phyloP scores from a whole-genome alignment of 2,113 vertebrate genomes.

The Antechinus flavipes region DNA sequence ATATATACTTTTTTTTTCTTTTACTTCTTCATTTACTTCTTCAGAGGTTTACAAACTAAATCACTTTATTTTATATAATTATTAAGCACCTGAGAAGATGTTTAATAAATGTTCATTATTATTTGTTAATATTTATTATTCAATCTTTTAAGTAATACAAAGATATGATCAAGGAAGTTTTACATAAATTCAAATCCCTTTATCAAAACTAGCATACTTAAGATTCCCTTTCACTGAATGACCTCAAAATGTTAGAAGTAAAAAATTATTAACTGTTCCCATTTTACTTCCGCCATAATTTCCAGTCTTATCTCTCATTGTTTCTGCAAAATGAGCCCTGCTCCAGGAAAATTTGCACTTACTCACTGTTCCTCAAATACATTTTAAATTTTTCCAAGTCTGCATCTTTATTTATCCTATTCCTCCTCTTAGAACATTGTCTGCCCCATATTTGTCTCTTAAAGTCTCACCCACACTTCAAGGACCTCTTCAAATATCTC shows the following conservation, averaged over 20 bases:
- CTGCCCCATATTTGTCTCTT: too few relatives aligned
- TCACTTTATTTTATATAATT: neutral
- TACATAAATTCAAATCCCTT: constrained; percentile 16
- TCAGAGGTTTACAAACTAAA: constrained; percentile 2
- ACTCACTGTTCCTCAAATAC: too few relatives aligned
- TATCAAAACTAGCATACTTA: constrained; percentile 16
- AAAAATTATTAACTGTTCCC: constrained; percentile 11
- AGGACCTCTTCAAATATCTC: too few relatives aligned
- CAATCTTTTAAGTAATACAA: too few relatives aligned
- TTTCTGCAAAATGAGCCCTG: too few relatives aligned
- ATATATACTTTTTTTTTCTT: constrained; percentile 10
- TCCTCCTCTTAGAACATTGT: neutral
- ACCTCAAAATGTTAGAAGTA: neutral
- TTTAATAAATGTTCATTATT: too few relatives aligned
- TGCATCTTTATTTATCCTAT: constrained; percentile 2
- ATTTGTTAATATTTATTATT: too few relatives aligned
- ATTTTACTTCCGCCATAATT: neutral
- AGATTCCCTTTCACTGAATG: neutral
- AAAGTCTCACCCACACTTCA: too few relatives aligned
- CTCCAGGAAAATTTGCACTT: too few relatives aligned
- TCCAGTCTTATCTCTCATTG: neutral
- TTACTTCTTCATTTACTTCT: neutral
- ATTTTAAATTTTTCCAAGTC: neutral
- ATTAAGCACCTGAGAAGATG: neutral
- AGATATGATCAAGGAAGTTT: neutral